These are phyloP conservation scores for Lagria hirta DNA, from an alignment of 2,888 invertebrate species.

Conservation along the genomic window DNA sequence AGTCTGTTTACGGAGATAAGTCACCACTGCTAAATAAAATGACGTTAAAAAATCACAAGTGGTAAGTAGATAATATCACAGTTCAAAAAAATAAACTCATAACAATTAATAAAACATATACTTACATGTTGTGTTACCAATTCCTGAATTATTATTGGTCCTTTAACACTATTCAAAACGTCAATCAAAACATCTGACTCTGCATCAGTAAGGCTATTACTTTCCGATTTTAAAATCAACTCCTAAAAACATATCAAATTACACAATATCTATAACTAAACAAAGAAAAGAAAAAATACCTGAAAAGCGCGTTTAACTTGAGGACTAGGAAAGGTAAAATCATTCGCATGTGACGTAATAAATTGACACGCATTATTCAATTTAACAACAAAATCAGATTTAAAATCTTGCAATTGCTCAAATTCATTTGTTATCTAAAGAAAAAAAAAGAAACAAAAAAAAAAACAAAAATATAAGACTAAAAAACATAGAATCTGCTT, in stretches of 20 bases:
- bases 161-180: constrained; percentile 66
- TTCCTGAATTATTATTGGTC: constrained; percentile 67
- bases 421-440: constrained; percentile 69
- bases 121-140: constrained; percentile 74
- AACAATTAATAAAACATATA: no score
- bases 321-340: constrained; percentile 47
- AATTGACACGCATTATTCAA: constrained; percentile 46
- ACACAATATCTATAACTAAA: constrained; percentile 12
- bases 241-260: constrained; percentile 50
- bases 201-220: constrained; percentile 59
- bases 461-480: constrained; percentile 39
- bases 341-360: constrained; percentile 46
- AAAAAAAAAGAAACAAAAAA: constrained; percentile 38
- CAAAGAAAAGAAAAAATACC: constrained; percentile 41
- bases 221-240: constrained; percentile 58
- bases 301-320: constrained; percentile 46
- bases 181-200: constrained; percentile 65
- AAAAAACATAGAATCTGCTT: constrained; percentile 33
- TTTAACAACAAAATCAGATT: constrained; percentile 43
- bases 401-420: constrained; percentile 58
- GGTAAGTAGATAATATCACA: no score
- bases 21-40: no score
- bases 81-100: no score
- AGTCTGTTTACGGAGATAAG: no score
- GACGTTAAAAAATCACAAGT: no score